Percentiles rank a stretch among this genome's conserved stretches.
phyloP scores from a whole-genome alignment of 2,797 vertebrate genomes.

The Hippocampus kuda region DNA sequence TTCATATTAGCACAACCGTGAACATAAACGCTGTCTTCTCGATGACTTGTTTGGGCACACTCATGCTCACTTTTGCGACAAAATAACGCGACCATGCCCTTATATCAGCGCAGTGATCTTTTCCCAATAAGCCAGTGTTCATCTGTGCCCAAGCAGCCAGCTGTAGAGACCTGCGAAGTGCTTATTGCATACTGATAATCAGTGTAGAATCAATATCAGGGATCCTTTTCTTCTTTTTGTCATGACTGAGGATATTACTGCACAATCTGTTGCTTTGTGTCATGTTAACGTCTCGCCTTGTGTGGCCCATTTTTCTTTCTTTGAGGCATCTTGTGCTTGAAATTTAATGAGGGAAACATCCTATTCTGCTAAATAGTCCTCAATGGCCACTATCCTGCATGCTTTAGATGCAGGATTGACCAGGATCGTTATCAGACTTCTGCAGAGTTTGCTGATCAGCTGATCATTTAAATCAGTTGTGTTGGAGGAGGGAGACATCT shows the following conservation, averaged over 20 bases:
- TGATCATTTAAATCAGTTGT: no score
- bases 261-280: not conserved
- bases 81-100: conserved; percentile 28
- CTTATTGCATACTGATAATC: conserved; percentile 57
- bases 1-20: not conserved
- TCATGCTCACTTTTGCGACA: conserved; percentile 31
- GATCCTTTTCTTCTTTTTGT: conserved; percentile 32
- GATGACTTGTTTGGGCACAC: conserved; percentile 8
- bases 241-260: conserved; percentile 53
- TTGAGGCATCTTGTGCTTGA: not conserved
- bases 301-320: not conserved
- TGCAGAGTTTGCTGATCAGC: no score
- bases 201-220: conserved; percentile 28
- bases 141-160: conserved; percentile 49
- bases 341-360: not conserved
- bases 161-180: conserved; percentile 35
- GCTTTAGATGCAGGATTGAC: no score
- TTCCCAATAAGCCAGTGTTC: conserved; percentile 49
- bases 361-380: not conserved
- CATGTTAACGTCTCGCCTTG: not conserved
- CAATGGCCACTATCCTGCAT: no score
- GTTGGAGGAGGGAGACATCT: no score
- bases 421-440: no score
- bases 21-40: not conserved
- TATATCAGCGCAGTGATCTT: conserved; percentile 37